A percentile compares a stretch with the other conserved stretches of the same genome.
phyloP scores from a whole-genome alignment of 2,888 invertebrate genomes.

The Netelia inedita region DNA sequence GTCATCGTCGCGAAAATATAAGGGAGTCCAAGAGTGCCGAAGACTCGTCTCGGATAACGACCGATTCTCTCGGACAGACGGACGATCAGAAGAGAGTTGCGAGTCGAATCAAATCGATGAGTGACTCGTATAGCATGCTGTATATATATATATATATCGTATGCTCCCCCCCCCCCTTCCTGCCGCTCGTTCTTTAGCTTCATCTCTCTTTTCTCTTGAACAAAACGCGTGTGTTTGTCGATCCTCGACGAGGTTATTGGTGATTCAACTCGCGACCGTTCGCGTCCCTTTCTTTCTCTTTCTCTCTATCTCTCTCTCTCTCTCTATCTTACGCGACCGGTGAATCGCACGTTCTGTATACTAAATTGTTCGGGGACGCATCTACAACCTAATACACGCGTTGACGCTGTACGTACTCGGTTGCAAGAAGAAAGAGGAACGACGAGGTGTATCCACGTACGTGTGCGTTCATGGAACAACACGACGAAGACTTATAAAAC shows the following conservation, averaged over 20 bases:
- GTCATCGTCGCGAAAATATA: constrained; percentile 28
- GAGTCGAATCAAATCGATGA: constrained; percentile 55
- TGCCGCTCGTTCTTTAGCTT: not conserved
- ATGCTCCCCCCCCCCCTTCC: too few species aligned
- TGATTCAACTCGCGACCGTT: constrained; percentile 69
- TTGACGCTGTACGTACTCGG: constrained; percentile 62
- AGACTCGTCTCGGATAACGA: constrained; percentile 6
- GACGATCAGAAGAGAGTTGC: constrained; percentile 25
- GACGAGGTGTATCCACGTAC: not conserved
- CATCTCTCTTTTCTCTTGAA: not conserved
- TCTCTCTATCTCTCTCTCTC: constrained; percentile 13
- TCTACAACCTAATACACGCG: constrained; percentile 70
- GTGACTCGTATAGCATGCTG: constrained; percentile 6
- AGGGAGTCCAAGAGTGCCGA: constrained; percentile 31
- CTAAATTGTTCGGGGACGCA: constrained; percentile 70
- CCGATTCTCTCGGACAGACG: constrained; percentile 18
- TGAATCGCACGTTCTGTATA: constrained; percentile 71
- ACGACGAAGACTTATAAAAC: not conserved
- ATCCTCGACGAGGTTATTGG: constrained; percentile 55
- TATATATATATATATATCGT: constrained; percentile 12
- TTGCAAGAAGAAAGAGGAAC: constrained; percentile 36
- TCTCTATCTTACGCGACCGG: constrained; percentile 45
- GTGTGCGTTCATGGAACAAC: constrained; percentile 3
- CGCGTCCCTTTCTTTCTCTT: constrained; percentile 16
- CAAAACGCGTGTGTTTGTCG: constrained; percentile 18